Percentiles rank a stretch among this genome's conserved stretches.
Evolutionary conservation across 2,797 vertebrate species (phyloP).

Genomic region (Karalla daura): DNA sequence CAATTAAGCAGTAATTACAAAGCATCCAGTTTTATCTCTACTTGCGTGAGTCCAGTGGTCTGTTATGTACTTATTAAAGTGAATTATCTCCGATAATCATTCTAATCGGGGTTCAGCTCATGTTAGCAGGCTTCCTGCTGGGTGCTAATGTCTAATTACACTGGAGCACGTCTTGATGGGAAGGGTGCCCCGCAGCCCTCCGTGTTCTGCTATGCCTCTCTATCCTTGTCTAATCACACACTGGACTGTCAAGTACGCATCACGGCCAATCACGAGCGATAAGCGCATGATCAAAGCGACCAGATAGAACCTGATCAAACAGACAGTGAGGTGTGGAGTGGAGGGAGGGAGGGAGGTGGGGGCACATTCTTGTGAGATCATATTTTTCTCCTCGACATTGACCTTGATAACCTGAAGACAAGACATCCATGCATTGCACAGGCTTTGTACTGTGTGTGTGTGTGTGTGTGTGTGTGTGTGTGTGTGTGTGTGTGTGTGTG

Average conservation of each 20-base stretch:
- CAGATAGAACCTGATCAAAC: slow-evolving; percentile 72
- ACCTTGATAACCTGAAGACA: slow-evolving; percentile 62
- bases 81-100: slow-evolving; percentile 82
- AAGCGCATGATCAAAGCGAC: slow-evolving; percentile 73
- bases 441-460: background rate
- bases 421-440: slow-evolving; percentile 20
- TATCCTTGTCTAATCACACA: slow-evolving; percentile 75
- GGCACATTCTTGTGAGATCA: slow-evolving; percentile 39
- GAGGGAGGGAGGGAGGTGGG: too few species aligned
- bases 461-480: slow-evolving; percentile 2
- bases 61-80: slow-evolving; percentile 80
- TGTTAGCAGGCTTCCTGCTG: slow-evolving; percentile 82
- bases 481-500: too few species aligned
- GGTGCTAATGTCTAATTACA: slow-evolving; percentile 84
- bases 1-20: slow-evolving; percentile 76
- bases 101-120: slow-evolving; percentile 79
- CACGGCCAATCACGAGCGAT: slow-evolving; percentile 73
- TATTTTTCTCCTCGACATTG: slow-evolving; percentile 41
- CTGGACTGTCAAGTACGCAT: slow-evolving; percentile 74
- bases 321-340: slow-evolving; percentile 54
- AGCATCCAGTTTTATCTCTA: slow-evolving; percentile 70
- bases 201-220: slow-evolving; percentile 53
- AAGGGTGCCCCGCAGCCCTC: slow-evolving; percentile 73
- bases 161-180: slow-evolving; percentile 76
- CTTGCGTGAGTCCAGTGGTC: slow-evolving; percentile 70